Evolutionary conservation across 2,888 invertebrate species (phyloP), one percentile per base, ranked within the genome.

Genomic region (Drosophila parthenogenetica): DNA sequence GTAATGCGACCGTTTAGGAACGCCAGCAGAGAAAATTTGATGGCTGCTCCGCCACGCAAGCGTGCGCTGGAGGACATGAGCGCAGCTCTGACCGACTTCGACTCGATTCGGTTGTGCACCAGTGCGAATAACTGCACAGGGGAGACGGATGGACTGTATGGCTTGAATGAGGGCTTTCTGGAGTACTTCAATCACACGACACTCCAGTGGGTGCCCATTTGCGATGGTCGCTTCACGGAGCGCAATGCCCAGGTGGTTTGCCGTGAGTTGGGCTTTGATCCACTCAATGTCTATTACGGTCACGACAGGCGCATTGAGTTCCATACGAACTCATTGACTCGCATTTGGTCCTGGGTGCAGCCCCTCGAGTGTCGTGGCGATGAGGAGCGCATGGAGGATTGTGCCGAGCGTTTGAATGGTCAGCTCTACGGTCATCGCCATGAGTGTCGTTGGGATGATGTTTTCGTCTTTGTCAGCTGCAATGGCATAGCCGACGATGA

Each of bases 201-300:
- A 0, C 93, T 97, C 16, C 98, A 99, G 90, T 99, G 98, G 98
- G 97, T 98, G 37, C 98, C 99, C 0, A 95, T 99, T 93, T 99
- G 99, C 92, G 99, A 99, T 92, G 94, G 94, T 46, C 94, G 98
- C 66, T 99, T 99, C 91, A 98, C 98, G 0, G 98, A 99, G 91
- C 94, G 98, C 84, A 99, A 99, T 90, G 99, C 98, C 4, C 96
- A 98, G 93, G 99, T 99, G 0, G 98, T 98, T 0, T 99, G 99
- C 90, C 94, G 97, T 19, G 97, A 99, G 91, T 93, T 99, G 46
- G 98, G 98, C 8, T 96, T 96, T 87, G 97, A 98, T 91, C 95
- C 97, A 0, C 94, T 98, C 29, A 98, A 98, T 90, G 96, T 97
- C 0, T 97, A 96, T 90, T 97, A 98, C 74, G 95, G 96, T 32